Evolutionary conservation across 2,797 vertebrate genomes (phyloP).

Genomic region (Podarcis lilfordi): DNA sequence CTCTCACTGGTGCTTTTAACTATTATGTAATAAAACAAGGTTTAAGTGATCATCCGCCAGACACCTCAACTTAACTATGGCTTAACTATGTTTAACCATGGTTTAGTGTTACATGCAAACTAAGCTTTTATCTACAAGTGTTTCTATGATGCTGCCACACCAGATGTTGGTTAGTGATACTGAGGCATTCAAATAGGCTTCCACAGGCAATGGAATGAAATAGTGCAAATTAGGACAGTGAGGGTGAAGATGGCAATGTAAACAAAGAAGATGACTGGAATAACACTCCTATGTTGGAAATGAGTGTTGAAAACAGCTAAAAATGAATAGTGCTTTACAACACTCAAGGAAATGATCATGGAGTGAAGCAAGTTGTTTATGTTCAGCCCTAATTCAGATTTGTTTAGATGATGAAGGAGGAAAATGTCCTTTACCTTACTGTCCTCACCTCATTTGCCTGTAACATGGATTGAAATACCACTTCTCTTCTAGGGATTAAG

Average conservation of each 20-base stretch:
- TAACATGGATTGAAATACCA: too few species aligned
- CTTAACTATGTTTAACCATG: too few species aligned
- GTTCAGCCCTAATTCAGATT: not conserved
- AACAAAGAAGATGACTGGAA: not conserved
- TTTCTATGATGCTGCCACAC: too few species aligned
- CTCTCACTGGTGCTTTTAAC: too few species aligned
- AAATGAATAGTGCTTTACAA: not conserved
- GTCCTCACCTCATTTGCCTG: not conserved
- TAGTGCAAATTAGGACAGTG: not conserved
- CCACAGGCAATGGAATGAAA: not conserved
- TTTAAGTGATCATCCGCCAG: too few species aligned
- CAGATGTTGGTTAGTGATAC: too few species aligned
- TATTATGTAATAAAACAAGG: too few species aligned
- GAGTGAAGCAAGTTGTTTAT: not conserved
- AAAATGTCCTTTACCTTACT: not conserved
- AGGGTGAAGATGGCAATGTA: not conserved
- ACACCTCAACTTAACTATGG: too few species aligned
- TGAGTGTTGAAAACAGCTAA: not conserved
- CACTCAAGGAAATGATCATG: not conserved
- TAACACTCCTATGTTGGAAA: not conserved
- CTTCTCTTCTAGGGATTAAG: too few species aligned
- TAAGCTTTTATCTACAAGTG: too few species aligned
- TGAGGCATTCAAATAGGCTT: too few species aligned
- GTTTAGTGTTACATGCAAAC: too few species aligned
- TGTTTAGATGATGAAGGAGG: not conserved